Evolutionary conservation across 30 jellyfish, hydroid and myxozoan species (phyloP), one percentile per base, ranked within the genome.

Genomic region (Turritopsis rubra): DNA sequence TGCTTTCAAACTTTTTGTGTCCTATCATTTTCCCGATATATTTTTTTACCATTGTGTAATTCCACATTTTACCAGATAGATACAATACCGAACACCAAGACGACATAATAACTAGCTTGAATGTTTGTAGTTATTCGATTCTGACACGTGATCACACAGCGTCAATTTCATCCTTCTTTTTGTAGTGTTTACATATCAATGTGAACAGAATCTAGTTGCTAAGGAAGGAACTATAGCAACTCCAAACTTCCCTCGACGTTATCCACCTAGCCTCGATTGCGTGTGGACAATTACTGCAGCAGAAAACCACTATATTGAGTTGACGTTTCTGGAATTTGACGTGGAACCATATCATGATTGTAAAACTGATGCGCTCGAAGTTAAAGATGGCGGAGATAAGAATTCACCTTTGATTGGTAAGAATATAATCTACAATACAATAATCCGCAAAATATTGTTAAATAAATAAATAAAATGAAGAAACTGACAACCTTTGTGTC

Each of bases 351-450:
- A 60, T 79, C 52, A 79, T 21, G 86, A 74, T 74, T 93, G 99
- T 72, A 77, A 88, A 4, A 93, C 95, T 4, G 99, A 93, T 74
- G 81, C 73, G 53, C 70, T 93, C 74, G 96, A 93, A 79, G 87
- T 93, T 53, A 68, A 90, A 53, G 93, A 85, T 76, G 94, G 95
- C 30, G 85, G 80, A 53, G 52, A 72, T 60, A 82, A 54, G 72
- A 86, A 93, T 75, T 83, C 93, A 16, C 96, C 99, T 5, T 86
- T 80, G 84, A 93, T 93, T 54, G 99, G 99, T 93, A 81, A 80
- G 96, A 52, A 80, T 31, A 22, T 21, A 30, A n/a, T 79, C 53
- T 22, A 72, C 29, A 0, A 26, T 30, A n/a, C 28, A 27, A n/a
- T 68, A 68, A 9, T 27, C 28, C 9, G 19, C 77, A 60, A n/a